Conservation (phyloP, 2,888 invertebrate species). For the Idaea aversata region DNA sequence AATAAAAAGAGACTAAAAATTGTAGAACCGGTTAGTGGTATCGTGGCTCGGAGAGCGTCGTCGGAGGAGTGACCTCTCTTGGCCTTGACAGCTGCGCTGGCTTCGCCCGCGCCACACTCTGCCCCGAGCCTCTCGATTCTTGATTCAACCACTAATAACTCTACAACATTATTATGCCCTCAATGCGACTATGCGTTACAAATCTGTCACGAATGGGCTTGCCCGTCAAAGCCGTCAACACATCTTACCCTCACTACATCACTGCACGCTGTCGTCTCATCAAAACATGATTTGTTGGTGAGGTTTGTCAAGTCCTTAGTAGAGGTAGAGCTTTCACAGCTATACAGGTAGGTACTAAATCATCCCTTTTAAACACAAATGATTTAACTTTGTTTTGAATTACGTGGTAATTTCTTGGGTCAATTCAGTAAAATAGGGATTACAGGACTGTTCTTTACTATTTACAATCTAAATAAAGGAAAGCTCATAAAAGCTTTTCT, state of each 20-base stretch:
- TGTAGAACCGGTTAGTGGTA: conserved; percentile 76
- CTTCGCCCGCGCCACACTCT: conserved; percentile 28
- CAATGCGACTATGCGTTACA: conserved; percentile 69
- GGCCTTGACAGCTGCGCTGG: conserved; percentile 79
- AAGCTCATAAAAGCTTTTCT: neutral
- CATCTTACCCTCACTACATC: conserved; percentile 18
- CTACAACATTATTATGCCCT: conserved; percentile 71
- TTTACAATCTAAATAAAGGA: too few species aligned
- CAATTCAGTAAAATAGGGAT: too few species aligned
- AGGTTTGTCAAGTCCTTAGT: conserved; percentile 45
- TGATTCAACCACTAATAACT: conserved; percentile 76
- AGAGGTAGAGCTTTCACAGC: neutral
- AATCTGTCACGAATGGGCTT: conserved; percentile 40
- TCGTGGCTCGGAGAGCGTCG: conserved; percentile 75
- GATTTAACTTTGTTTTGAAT: neutral
- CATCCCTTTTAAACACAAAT: neutral
- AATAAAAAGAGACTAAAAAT: conserved; percentile 79
- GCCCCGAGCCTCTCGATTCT: conserved; percentile 65
- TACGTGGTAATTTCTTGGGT: neutral
- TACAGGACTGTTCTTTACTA: too few species aligned
- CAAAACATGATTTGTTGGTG: conserved; percentile 63
- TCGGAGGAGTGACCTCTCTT: conserved; percentile 78
- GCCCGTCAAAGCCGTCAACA: conserved; percentile 27
- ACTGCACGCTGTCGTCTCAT: conserved; percentile 41
- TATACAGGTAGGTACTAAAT: neutral